Evolutionary conservation across 2,113 vertebrate genomes (phyloP).

Genomic region (Phyllostomus hastatus): DNA sequence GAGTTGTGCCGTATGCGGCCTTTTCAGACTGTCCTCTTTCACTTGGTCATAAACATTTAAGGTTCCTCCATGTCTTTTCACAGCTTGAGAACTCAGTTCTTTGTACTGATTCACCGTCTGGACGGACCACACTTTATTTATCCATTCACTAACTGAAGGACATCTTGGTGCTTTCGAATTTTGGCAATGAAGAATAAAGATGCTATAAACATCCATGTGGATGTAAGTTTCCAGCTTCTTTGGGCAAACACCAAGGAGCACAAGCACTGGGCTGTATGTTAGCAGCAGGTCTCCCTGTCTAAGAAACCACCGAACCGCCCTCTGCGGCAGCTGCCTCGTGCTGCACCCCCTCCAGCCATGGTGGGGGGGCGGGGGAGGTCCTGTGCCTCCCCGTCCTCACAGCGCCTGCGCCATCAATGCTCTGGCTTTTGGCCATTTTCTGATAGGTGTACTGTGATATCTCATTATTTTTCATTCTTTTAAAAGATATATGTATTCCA

Average conservation of each 20-base stretch:
- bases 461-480: not conserved
- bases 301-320: not conserved
- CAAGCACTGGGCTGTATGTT: not conserved
- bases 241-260: not conserved
- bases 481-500: not conserved
- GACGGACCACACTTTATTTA: too few species aligned
- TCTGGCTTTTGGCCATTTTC: not conserved
- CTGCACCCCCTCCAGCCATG: not conserved
- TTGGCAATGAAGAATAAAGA: too few species aligned
- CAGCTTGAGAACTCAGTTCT: too few species aligned
- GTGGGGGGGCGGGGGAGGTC: rapidly evolving
- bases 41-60: too few species aligned
- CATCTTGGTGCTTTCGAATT: too few species aligned
- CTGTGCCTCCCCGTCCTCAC: not conserved
- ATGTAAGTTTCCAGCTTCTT: not conserved
- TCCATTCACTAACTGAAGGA: too few species aligned
- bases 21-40: too few species aligned
- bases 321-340: too few species aligned
- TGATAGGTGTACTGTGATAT: not conserved
- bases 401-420: not conserved
- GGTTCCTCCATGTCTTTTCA: too few species aligned
- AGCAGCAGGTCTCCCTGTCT: not conserved
- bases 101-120: too few species aligned
- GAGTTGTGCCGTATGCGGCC: too few species aligned
- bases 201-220: too few species aligned